Percentiles rank a stretch among this genome's conserved stretches.
Evolutionary conservation across 2,888 invertebrate species (phyloP).

Genomic region (Mythimna impura): DNA sequence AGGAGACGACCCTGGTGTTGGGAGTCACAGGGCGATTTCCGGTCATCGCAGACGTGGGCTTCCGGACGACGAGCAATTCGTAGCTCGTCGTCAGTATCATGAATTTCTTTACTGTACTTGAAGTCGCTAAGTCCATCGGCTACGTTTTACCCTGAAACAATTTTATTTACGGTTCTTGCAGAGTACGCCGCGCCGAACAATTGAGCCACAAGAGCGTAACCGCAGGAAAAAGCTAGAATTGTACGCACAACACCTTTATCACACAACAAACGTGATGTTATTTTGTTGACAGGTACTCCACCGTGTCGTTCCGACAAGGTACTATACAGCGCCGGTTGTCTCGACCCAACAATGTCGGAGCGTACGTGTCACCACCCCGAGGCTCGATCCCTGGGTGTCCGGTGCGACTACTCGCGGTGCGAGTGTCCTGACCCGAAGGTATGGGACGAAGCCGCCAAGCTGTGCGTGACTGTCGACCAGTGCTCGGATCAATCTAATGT

Average conservation of each 20-base stretch:
- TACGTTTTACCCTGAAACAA: neutral
- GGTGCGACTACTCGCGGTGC: conserved; percentile 72
- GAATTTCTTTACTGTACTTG: too few relatives aligned
- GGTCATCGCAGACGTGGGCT: too few relatives aligned
- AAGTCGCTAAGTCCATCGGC: neutral
- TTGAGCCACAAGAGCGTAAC: neutral
- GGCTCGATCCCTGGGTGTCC: conserved; percentile 58
- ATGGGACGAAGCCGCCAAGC: conserved; percentile 68
- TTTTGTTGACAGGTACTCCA: conserved; percentile 63
- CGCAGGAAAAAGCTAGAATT: neutral
- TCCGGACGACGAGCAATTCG: too few relatives aligned
- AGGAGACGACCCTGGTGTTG: too few relatives aligned
- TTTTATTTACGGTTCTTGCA: neutral
- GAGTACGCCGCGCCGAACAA: too few relatives aligned
- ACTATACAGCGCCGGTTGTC: conserved; percentile 65
- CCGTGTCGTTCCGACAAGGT: conserved; percentile 68
- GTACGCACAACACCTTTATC: neutral
- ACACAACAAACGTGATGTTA: neutral
- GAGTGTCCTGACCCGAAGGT: conserved; percentile 67
- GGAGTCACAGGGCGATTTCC: too few relatives aligned
- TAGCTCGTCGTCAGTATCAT: too few relatives aligned
- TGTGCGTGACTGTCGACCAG: conserved; percentile 65
- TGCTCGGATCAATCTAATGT: conserved; percentile 68
- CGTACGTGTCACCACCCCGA: conserved; percentile 68
- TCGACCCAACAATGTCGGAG: conserved; percentile 64